A percentile compares a stretch with the other conserved stretches of the same genome.
Evolutionary conservation across 2,888 invertebrate genomes (phyloP).

Genomic region (Limnephilus marmoratus): DNA sequence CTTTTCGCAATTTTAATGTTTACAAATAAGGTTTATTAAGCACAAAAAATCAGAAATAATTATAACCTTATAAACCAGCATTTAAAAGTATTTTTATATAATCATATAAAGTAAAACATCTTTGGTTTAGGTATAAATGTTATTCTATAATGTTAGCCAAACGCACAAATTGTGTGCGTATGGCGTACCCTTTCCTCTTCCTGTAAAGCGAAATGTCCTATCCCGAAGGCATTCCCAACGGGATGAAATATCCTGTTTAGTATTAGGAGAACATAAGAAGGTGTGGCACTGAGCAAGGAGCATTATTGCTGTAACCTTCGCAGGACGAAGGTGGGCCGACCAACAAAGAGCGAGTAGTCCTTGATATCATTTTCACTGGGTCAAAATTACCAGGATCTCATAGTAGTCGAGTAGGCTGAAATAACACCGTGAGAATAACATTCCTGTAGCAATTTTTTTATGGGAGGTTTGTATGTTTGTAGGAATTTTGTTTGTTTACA

Average conservation of each 20-base stretch:
- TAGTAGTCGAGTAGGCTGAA: conserved; percentile 3
- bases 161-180: background rate
- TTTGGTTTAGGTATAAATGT: background rate
- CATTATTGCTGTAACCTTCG: conserved; percentile 57
- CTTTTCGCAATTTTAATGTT: background rate
- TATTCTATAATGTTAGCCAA: background rate
- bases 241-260: conserved; percentile 78
- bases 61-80: background rate
- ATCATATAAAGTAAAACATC: background rate
- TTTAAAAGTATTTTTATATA: background rate
- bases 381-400: conserved; percentile 65
- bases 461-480: background rate
- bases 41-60: background rate
- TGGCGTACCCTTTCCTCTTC: background rate
- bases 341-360: conserved; percentile 61
- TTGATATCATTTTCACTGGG: conserved; percentile 66
- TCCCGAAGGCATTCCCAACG: conserved; percentile 73
- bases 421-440: background rate
- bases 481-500: background rate
- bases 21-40: background rate
- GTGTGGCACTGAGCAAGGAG: conserved; percentile 67
- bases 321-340: conserved; percentile 56
- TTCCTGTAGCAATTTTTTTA: background rate
- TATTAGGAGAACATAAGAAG: conserved; percentile 74
- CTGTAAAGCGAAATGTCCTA: conserved; percentile 50